Conservation (phyloP, 2,113 vertebrate genomes). For the Capra hircus region DNA sequence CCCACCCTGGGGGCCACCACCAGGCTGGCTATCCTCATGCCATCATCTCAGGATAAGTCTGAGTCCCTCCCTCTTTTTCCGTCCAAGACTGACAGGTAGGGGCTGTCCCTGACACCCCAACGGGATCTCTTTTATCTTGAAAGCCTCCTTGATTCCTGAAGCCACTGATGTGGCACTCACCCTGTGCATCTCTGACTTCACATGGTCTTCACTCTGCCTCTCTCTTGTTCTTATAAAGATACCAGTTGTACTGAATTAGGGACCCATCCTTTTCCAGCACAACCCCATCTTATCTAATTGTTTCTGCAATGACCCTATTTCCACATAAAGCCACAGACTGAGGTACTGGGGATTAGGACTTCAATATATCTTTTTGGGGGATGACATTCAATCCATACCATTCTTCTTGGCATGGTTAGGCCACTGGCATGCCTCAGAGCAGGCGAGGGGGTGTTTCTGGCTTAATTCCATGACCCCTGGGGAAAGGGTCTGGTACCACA, state of each 20-base stretch:
- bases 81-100: not conserved
- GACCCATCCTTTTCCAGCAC: not conserved
- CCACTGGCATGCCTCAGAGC: not conserved
- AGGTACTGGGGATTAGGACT: not conserved
- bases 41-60: not conserved
- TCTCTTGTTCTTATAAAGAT: not conserved
- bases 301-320: not conserved
- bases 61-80: not conserved
- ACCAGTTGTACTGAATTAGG: not conserved
- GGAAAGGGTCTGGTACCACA: not conserved
- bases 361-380: not conserved
- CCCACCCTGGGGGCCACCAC: not conserved
- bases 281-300: not conserved
- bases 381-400: not conserved
- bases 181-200: not conserved
- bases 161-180: not conserved
- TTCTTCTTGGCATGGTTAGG: not conserved
- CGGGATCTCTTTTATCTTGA: not conserved
- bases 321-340: not conserved
- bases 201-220: not conserved
- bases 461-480: not conserved
- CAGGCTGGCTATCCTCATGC: not conserved
- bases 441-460: not conserved
- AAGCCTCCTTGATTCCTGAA: not conserved
- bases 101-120: not conserved